Evolutionary conservation across 2,888 invertebrate genomes (phyloP), one percentile per base, ranked within the genome.

Genomic region (Flabesymbios commensalis): DNA sequence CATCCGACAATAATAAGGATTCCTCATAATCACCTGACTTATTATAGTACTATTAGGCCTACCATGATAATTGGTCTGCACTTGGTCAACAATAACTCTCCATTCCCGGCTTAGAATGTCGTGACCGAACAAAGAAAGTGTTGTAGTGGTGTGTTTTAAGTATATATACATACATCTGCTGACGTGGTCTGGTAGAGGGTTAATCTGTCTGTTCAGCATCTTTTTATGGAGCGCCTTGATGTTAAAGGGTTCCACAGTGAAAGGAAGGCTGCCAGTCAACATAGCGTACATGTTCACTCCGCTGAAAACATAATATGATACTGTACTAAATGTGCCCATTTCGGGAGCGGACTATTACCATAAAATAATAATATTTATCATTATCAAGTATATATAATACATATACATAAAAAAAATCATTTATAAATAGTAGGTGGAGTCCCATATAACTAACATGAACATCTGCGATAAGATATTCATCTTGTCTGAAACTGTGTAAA

Each of bases 221-320:
- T 82, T 82, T 49, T 74, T 72, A 63, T 79, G 74, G 19, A 82
- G 61, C 3, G 75, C 67, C 63, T 80, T 80, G 56, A 82, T 80
- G 67, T 79, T 79, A 68, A 82, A 82, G 0, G 82, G 82, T 36
- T 80, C 77, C 36, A 82, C 81, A 5, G 82, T 80, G 65, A 79
- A 82, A 3, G 82, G 82, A 14, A 82, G 71, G 57, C 73, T 77
- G 1, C 82, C 82, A 2, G 80, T 78, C 64, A 82, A 63, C 81
- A 82, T 81, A 28, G 81, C 82, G 61, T 76, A 82, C 80, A 81
- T 80, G 63, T 80, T 80, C 2, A 82, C 78, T 7, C 81, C 82
- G 53, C 81, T 81, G 24, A 28, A 43, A 26, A 10, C n/a, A 56
- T 26, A 42, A 60, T 22, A 28, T 19, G 17, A 33, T 26, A 26